phyloP scores from a whole-genome alignment of 2,888 invertebrate genomes.

The Plagodis pulveraria region DNA sequence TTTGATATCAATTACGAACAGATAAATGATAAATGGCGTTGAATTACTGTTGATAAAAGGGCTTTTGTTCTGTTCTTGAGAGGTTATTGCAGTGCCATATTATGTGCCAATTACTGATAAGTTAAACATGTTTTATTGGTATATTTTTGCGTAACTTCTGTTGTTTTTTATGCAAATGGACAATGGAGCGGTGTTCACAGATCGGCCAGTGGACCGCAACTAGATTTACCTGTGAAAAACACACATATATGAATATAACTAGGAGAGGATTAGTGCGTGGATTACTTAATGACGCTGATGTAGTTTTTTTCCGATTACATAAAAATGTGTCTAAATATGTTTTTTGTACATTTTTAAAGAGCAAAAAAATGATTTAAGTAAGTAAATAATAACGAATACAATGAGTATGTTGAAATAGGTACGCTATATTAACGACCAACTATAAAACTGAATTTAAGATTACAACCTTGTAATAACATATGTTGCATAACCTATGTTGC shows the following conservation, averaged over 20 bases:
- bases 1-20: constrained; percentile 74
- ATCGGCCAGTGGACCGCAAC: constrained; percentile 25
- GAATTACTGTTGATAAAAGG: constrained; percentile 49
- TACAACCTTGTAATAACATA: no score
- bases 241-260: constrained; percentile 10
- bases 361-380: no score
- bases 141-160: not conserved
- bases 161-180: constrained; percentile 7
- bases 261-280: constrained; percentile 8
- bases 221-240: constrained; percentile 30
- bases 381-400: no score
- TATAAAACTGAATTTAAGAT: no score
- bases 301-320: constrained; percentile 5
- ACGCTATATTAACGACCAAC: no score
- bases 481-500: no score
- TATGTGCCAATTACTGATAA: constrained; percentile 17
- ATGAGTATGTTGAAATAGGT: no score
- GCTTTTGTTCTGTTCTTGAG: constrained; percentile 41
- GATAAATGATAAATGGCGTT: constrained; percentile 64
- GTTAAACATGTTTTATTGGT: not conserved
- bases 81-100: constrained; percentile 23
- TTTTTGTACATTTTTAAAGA: no score
- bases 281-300: not conserved
- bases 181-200: constrained; percentile 19
- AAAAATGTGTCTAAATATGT: not conserved